Evolutionary conservation across 2,113 vertebrate species (phyloP).

Genomic region (Megalops atlanticus): DNA sequence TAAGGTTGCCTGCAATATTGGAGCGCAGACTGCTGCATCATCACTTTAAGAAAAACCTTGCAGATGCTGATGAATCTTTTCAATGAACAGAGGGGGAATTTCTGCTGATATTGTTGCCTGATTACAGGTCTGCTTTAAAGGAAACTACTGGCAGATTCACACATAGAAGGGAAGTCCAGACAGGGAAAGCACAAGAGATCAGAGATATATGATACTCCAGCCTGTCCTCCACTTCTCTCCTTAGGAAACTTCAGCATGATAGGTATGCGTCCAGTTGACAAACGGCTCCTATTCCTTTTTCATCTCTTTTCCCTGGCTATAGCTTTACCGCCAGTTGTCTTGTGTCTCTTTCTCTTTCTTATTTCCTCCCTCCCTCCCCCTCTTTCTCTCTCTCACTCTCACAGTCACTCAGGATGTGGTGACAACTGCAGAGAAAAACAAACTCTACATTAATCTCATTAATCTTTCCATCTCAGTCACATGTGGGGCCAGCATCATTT

Average conservation of each 20-base stretch:
- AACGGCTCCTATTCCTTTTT: too few species aligned
- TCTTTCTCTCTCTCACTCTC: constrained; percentile 15
- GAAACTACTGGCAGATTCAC: constrained; percentile 2
- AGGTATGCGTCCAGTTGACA: too few species aligned
- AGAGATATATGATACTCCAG: too few species aligned
- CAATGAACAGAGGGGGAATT: background rate
- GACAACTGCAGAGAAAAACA: constrained; percentile 34
- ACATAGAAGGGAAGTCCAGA: constrained; percentile 3
- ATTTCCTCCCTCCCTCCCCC: constrained; percentile 33
- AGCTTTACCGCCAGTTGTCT: background rate
- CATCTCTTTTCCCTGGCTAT: background rate
- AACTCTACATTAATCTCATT: background rate
- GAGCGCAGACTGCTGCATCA: too few species aligned
- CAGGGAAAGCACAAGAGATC: background rate
- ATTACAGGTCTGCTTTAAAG: background rate
- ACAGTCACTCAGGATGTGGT: constrained; percentile 48
- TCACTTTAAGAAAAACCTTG: background rate
- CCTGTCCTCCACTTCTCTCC: too few species aligned
- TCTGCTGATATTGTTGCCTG: background rate
- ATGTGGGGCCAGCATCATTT: background rate
- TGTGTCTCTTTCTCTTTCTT: constrained; percentile 16
- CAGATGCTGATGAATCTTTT: background rate
- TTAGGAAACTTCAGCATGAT: too few species aligned
- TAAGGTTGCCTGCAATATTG: too few species aligned
- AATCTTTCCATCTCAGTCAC: constrained; percentile 16